Conservation (phyloP, 2,888 invertebrate species). For the Hydriomena furcata region DNA sequence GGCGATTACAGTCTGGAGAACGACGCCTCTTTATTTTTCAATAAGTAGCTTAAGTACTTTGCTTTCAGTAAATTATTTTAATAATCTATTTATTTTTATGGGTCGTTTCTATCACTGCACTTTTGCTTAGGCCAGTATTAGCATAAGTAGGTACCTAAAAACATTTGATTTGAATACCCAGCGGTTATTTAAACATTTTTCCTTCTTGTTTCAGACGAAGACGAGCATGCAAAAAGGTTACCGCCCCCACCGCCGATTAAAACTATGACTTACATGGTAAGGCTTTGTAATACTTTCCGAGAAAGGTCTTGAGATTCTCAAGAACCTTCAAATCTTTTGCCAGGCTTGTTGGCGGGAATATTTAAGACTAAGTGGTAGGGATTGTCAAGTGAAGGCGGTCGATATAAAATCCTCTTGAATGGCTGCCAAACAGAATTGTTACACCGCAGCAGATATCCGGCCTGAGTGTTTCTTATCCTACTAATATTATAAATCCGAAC, state of each 20-base stretch:
- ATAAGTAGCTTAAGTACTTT: too few relatives aligned
- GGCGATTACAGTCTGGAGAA: too few relatives aligned
- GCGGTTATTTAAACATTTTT: background rate
- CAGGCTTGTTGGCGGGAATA: slow-evolving; percentile 10
- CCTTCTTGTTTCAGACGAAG: slow-evolving; percentile 82
- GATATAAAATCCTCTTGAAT: slow-evolving; percentile 20
- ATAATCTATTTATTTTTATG: background rate
- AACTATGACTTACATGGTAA: slow-evolving; percentile 91
- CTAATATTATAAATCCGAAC: too few relatives aligned
- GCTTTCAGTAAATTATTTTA: too few relatives aligned
- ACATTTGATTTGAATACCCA: background rate
- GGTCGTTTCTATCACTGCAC: background rate
- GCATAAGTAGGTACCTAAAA: background rate
- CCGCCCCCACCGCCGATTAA: slow-evolving; percentile 87
- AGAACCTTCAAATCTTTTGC: slow-evolving; percentile 18
- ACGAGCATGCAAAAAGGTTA: slow-evolving; percentile 86
- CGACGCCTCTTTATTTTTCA: too few relatives aligned
- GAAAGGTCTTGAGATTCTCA: slow-evolving; percentile 22
- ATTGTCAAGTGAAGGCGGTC: slow-evolving; percentile 23
- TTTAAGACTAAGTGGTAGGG: slow-evolving; percentile 17
- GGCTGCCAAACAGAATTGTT: slow-evolving; percentile 11
- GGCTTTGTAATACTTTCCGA: slow-evolving; percentile 38
- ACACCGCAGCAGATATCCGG: too few relatives aligned
- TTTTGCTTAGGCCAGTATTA: background rate
- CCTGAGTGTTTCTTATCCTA: too few relatives aligned